Conservation (phyloP, 2,113 vertebrate species). For the Melanostigma gelatinosum region DNA sequence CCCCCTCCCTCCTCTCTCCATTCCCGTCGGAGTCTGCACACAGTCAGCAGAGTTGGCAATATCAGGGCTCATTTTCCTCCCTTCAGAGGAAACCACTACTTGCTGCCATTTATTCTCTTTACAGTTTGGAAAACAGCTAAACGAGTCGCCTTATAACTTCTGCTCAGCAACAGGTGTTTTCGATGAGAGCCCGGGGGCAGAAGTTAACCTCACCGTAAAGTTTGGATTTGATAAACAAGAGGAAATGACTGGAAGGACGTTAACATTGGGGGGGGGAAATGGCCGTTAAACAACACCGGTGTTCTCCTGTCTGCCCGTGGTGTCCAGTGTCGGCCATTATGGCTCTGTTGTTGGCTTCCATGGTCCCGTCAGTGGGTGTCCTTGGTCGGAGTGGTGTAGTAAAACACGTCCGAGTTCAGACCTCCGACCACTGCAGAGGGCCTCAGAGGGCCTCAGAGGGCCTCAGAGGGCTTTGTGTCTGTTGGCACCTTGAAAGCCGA, state of each 20-base stretch:
- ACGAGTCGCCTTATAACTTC: slow-evolving; percentile 56
- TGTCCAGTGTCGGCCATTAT: slow-evolving; percentile 61
- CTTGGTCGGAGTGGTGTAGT: slow-evolving; percentile 47
- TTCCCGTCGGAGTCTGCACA: slow-evolving; percentile 49
- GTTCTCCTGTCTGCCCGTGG: slow-evolving; percentile 46
- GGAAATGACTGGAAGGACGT: slow-evolving; percentile 5
- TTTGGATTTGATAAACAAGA: slow-evolving; percentile 30
- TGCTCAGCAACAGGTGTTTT: slow-evolving; percentile 45
- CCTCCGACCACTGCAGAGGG: slow-evolving; percentile 62
- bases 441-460: slow-evolving; percentile 7
- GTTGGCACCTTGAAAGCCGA: slow-evolving; percentile 65
- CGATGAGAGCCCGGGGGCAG: slow-evolving; percentile 2
- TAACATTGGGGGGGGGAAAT: neutral
- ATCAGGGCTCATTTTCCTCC: slow-evolving; percentile 64
- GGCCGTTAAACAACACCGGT: slow-evolving; percentile 18
- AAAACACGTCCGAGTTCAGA: slow-evolving; percentile 51
- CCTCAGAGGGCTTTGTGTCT: slow-evolving; percentile 50
- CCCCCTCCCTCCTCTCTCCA: neutral
- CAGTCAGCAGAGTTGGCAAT: slow-evolving; percentile 54
- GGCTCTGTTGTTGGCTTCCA: slow-evolving; percentile 58
- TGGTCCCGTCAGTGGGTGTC: slow-evolving; percentile 43
- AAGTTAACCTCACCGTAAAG: slow-evolving; percentile 34
- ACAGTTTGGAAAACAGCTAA: slow-evolving; percentile 38
- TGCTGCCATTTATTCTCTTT: slow-evolving; percentile 56
- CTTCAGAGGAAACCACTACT: slow-evolving; percentile 45